phyloP scores from a whole-genome alignment of 2,797 vertebrate genomes.

The Gallinago solitaria region DNA sequence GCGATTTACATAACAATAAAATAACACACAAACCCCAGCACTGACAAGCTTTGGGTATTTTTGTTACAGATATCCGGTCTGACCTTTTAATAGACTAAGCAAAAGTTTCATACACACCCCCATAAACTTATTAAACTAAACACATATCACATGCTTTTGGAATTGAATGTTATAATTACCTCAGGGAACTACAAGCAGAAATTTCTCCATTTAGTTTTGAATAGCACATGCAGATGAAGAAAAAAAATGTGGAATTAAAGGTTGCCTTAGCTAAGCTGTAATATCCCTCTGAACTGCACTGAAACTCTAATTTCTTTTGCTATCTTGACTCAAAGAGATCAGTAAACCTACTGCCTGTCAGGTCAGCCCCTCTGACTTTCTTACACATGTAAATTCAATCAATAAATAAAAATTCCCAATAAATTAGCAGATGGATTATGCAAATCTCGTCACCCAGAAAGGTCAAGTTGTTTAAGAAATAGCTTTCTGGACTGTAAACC shows the following conservation, averaged over 20 bases:
- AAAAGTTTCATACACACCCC: neutral
- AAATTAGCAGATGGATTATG: neutral
- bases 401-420: neutral
- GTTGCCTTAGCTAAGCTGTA: neutral
- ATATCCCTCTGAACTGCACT: neutral
- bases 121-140: conserved; percentile 5
- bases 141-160: neutral
- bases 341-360: neutral
- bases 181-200: neutral
- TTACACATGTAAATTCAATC: neutral
- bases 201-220: neutral
- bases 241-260: neutral
- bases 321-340: neutral
- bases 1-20: conserved; percentile 59
- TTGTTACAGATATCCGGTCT: conserved; percentile 21
- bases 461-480: neutral
- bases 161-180: conserved; percentile 7
- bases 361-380: neutral
- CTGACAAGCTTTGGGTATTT: conserved; percentile 22
- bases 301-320: neutral
- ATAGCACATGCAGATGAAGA: neutral
- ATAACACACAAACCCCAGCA: conserved; percentile 31
- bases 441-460: neutral
- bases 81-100: neutral
- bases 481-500: neutral